A percentile compares a stretch with the other conserved stretches of the same genome.
phyloP scores from a whole-genome alignment of 2,113 vertebrate genomes.

The Jacana jacana region DNA sequence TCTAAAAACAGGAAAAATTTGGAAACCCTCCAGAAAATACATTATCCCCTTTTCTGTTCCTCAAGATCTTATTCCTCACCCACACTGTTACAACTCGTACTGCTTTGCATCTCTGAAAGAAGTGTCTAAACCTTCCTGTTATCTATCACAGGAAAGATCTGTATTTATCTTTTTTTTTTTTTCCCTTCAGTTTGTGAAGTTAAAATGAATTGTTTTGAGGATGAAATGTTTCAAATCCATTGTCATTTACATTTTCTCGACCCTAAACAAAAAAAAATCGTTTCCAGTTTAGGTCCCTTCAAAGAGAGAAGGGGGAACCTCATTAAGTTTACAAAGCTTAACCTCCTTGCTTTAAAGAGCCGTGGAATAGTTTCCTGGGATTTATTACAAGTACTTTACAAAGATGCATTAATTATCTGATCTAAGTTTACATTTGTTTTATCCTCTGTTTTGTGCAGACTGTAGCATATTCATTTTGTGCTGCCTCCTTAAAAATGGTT shows the following conservation, averaged over 20 bases:
- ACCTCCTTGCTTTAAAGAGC: neutral
- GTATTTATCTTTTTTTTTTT: too few species aligned
- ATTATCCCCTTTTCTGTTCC: neutral
- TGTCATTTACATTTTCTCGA: neutral
- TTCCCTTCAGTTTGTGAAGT: neutral
- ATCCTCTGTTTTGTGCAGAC: neutral
- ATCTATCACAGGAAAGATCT: neutral
- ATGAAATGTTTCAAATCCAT: neutral
- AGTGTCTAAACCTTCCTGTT: neutral
- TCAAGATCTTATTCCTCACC: neutral
- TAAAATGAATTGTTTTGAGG: neutral
- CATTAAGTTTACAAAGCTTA: neutral
- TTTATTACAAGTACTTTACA: neutral
- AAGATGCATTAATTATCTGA: neutral
- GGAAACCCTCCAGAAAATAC: neutral
- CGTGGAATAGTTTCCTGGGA: neutral
- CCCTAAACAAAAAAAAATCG: neutral
- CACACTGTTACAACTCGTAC: neutral
- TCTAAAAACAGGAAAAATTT: neutral
- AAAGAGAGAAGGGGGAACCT: neutral
- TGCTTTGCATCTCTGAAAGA: neutral
- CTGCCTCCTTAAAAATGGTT: neutral
- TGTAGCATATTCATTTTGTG: neutral
- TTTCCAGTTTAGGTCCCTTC: neutral
- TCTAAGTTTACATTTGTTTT: slow-evolving; percentile 24